Evolutionary conservation across 2,888 invertebrate species (phyloP).

Genomic region (Trichogramma dendrolimi): DNA sequence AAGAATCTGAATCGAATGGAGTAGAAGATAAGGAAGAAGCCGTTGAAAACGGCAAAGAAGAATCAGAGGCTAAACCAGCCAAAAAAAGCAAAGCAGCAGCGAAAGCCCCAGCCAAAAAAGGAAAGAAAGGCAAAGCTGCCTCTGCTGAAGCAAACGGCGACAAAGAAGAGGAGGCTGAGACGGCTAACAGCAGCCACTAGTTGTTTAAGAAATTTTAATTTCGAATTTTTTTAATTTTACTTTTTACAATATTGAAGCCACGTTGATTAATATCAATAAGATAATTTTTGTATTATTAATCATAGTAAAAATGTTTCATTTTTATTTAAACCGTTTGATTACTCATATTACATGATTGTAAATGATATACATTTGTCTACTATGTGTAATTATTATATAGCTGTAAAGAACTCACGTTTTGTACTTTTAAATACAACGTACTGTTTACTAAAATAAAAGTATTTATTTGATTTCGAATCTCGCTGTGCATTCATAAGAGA

Average conservation of each 20-base stretch:
- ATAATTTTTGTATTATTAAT: constrained; percentile 12
- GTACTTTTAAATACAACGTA: constrained; percentile 28
- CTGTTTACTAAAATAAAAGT: constrained; percentile 28
- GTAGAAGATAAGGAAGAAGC: constrained; percentile 18
- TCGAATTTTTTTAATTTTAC: constrained; percentile 26
- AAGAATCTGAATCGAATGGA: constrained; percentile 19
- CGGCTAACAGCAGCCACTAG: neutral
- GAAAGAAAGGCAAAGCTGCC: constrained; percentile 21
- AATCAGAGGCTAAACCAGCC: neutral
- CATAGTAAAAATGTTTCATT: constrained; percentile 20
- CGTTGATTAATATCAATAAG: constrained; percentile 17
- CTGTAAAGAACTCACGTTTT: constrained; percentile 24
- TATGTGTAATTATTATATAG: constrained; percentile 25
- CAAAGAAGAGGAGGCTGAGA: constrained; percentile 13
- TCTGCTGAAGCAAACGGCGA: constrained; percentile 18
- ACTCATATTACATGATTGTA: constrained; percentile 25
- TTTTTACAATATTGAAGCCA: constrained; percentile 17
- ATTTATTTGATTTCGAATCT: constrained; percentile 25
- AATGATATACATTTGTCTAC: constrained; percentile 25
- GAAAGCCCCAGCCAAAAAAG: constrained; percentile 24
- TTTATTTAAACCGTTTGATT: constrained; percentile 18
- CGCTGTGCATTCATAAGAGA: too few relatives aligned
- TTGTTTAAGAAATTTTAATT: constrained; percentile 23
- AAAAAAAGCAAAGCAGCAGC: constrained; percentile 16
- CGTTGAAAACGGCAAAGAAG: constrained; percentile 18